Base-by-base conservation (phyloP, 2,888 invertebrate genomes). In the Thera britannica region DNA sequence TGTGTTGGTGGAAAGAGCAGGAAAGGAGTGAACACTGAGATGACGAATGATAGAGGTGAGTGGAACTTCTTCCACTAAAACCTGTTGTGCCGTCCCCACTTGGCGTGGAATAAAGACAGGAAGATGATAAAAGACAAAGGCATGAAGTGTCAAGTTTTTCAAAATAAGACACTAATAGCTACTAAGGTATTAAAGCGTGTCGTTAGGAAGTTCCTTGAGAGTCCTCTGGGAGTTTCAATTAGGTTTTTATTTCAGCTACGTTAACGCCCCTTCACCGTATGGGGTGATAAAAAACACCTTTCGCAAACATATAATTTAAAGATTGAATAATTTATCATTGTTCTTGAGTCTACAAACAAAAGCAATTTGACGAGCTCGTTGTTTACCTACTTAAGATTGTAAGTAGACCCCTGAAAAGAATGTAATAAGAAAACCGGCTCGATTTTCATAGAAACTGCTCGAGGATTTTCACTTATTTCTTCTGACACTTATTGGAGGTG, bases 251-350 rank as follows among this genome's bases (percentile, higher is more conserved):
- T 34, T 52, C 52, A 34, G 34, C 34, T 9, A 52, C 34, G 52
- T 34, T 52, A 3, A 7, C 12, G 12, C 35, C 46, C 2, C 2
- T 2, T 3, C 48, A 49, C 36, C n/a, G 12, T 12, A 41, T 60
- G 41, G 5, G 34, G 9, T 52, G 52, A 52, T 70, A 60, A 64
- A 67, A 72, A 68, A 62, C 65, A 64, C 51, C 56, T 55, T 54
- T 49, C 51, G 46, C 51, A 63, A 69, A 61, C 62, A 52, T 68
- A 51, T 73, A 70, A 72, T 74, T 67, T 67, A 72, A 73, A 74
- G 62, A 64, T 72, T 75, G 70, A 71, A 73, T 75, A 74, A 76
- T 75, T 72, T 74, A 75, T 75, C 66, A 72, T 72, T 73, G 58
- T 62, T 56, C 23, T 72, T 70, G 61, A 57, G 63, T 61, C 63